Evolutionary conservation across 2,797 vertebrate species (phyloP), one percentile per base, ranked within the genome.

Genomic region (Jordanella pulchra): DNA sequence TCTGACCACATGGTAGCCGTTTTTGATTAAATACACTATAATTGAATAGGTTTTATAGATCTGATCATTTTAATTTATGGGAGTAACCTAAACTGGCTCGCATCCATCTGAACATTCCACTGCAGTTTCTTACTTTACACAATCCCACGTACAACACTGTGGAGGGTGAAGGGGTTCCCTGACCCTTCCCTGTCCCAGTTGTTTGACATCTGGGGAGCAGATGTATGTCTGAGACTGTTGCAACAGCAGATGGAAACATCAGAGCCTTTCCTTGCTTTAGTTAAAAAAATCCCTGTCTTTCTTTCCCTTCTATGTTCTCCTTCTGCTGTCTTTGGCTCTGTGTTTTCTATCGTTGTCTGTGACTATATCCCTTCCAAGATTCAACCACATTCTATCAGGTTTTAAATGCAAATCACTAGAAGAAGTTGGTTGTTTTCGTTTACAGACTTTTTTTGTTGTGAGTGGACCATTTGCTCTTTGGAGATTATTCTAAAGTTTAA

Each of bases 111-210:
- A 67, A 71, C 76, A 66, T 80, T 83, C 83, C 61, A 45, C 73
- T 69, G 63, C 66, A 80, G 9, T 69, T 76, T 54, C 60, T 58
- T 60, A 55, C 67, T 69, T 77, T 30, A 21, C 25, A 14, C 53
- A 68, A 55, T 54, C 42, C 73, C 63, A 63, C 75, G 72, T 45
- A 76, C 25, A 53, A 50, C 50, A 28, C 69, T 73, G 75, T 75
- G 88, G 87, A 88, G 87, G 92, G 91, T 93, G 90, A 92, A 93
- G 94, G 94, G 92, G 89, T 94, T 95, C 89, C 94, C 94, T 95
- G 94, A 94, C 93, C 94, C 89, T 87, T 89, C 17, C 70, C 76
- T 94, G 92, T 94, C 87, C 93, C 85, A 87, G 79, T 63, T 45
- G 42, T 71, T 65, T 64, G 72, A 93, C 94, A 95, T 95, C 92